These are phyloP conservation scores for Stenodema calcarata DNA, from an alignment of 2,888 invertebrate species.

Conservation along the genomic window DNA sequence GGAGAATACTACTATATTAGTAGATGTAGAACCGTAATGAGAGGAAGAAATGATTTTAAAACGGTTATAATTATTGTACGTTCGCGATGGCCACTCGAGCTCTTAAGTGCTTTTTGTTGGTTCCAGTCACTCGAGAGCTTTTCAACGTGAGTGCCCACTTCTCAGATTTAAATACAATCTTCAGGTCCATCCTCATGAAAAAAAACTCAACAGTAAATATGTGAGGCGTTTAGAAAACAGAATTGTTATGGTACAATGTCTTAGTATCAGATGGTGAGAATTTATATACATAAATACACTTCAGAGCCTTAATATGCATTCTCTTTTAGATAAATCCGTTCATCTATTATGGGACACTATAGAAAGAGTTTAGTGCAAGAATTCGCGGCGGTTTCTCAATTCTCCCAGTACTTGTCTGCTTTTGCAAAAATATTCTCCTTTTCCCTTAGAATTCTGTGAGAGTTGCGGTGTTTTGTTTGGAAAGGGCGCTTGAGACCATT, in stretches of 20 bases:
- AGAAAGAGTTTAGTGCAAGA: too few relatives aligned
- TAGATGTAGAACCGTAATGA: not conserved
- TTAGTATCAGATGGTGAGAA: too few relatives aligned
- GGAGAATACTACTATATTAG: too few relatives aligned
- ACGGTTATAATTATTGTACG: not conserved
- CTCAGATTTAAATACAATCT: not conserved
- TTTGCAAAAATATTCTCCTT: not conserved
- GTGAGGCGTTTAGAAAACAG: too few relatives aligned
- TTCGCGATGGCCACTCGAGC: not conserved
- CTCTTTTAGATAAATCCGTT: too few relatives aligned
- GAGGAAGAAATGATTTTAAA: not conserved
- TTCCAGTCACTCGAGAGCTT: not conserved
- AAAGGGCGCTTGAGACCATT: not conserved
- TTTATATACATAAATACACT: too few relatives aligned
- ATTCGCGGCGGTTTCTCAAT: too few relatives aligned
- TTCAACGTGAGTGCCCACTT: not conserved
- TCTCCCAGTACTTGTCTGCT: not conserved
- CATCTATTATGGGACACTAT: too few relatives aligned
- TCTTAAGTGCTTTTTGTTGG: not conserved
- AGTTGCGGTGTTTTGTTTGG: not conserved
- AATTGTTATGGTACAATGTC: too few relatives aligned
- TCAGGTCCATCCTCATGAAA: not conserved
- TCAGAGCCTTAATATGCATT: too few relatives aligned
- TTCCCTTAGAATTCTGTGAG: not conserved
- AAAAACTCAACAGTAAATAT: too few relatives aligned